phyloP scores from a whole-genome alignment of 2,113 vertebrate species.

The Prolemur simus region DNA sequence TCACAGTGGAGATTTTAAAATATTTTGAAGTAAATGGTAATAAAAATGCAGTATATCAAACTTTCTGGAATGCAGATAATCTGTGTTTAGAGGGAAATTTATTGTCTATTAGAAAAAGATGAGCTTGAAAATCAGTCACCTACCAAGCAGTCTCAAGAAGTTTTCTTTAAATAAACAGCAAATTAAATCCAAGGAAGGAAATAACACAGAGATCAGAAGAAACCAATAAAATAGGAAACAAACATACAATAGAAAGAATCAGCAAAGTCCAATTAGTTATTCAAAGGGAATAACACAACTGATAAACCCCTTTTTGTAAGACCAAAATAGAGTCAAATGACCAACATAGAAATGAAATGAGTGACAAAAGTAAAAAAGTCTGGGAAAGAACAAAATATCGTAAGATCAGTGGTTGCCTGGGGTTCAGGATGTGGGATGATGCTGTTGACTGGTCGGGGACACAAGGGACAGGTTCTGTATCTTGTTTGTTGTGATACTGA shows the following conservation, averaged over 20 bases:
- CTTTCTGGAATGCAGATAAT: neutral
- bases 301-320: neutral
- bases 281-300: neutral
- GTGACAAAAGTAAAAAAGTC: neutral
- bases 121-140: neutral
- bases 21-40: neutral
- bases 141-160: neutral
- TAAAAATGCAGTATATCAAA: neutral
- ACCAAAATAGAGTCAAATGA: neutral
- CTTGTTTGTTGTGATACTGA: too few species aligned
- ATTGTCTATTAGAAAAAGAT: neutral
- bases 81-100: neutral
- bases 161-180: neutral
- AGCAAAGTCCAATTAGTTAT: neutral
- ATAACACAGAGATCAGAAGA: neutral
- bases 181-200: neutral
- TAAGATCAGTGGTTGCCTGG: neutral
- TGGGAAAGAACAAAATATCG: neutral
- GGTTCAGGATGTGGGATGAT: neutral
- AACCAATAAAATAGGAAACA: neutral
- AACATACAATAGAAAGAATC: neutral
- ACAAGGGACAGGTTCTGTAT: neutral
- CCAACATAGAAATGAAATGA: neutral
- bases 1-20: neutral
- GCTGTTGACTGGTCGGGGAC: accelerated